Evolutionary conservation across 2,797 vertebrate species (phyloP), one percentile per base, ranked within the genome.

Genomic region (Sebastes taczanowskii): DNA sequence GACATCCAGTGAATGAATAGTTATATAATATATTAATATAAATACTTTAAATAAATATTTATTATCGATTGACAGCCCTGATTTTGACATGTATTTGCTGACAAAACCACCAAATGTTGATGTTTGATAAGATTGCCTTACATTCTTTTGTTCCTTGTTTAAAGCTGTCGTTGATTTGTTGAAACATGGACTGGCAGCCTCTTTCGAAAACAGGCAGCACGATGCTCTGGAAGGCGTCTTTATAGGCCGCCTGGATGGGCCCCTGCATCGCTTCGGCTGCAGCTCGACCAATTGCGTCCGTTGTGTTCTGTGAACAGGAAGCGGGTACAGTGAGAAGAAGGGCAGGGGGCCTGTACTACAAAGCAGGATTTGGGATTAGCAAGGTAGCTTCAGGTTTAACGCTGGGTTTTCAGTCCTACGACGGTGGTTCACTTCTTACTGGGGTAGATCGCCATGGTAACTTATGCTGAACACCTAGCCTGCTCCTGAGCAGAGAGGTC

Each of bases 131-230:
- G 4, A 13, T 4, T 3, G 59, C 11, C 95, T 96, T 95, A 99
- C 99, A 99, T 90, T 99, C 99, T 58, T 98, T 97, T 0, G 98
- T 99, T 80, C 99, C 99, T 92, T 98, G 97, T 82, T 98, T 98
- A 95, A 99, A 99, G 93, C 97, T 99, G 90, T 99, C 97, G n/a
- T 99, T 99, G 94, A 99, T 99, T 84, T 99, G 99, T 85, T 99
- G 98, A 91, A 99, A 99, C 98, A 99, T 99, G 86, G 98, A 97
- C 94, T 99, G 99, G 88, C 98, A 99, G 90, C 97, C 97, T 93
- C 98, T 96, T 91, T 99, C 98, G 2, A 99, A 99, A 18, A 98
- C 97, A 0, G 98, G 99, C 84, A 99, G 93, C 71, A 99, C 96
- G 0, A 97, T 92, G 10, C 96, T 97, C 94, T 99, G 97, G 89